Conservation (phyloP, 2,888 invertebrate genomes). For the Eulithis testata region DNA sequence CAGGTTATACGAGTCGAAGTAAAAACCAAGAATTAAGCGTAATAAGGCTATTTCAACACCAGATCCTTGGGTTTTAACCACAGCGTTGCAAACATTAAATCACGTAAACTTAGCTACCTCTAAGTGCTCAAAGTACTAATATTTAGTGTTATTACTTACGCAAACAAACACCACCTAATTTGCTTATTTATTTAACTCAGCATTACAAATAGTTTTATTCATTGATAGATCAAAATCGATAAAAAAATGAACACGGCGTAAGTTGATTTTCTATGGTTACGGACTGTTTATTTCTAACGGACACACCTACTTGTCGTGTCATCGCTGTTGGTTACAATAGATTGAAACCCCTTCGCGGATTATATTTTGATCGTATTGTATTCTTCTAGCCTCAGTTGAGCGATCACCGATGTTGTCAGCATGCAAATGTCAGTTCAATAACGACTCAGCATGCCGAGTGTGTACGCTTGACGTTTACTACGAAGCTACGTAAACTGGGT, state of each 20-base stretch:
- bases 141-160: constrained; percentile 21
- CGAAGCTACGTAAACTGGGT: too few species aligned
- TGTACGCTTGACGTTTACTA: too few species aligned
- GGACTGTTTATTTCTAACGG: constrained; percentile 9
- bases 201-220: too few species aligned
- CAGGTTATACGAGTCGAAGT: constrained; percentile 43
- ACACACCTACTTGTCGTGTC: neutral
- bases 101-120: constrained; percentile 40
- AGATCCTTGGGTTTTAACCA: constrained; percentile 44
- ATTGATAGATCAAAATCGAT: neutral
- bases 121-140: too few species aligned
- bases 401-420: too few species aligned
- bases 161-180: constrained; percentile 5
- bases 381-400: neutral
- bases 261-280: neutral
- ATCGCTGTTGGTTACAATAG: neutral
- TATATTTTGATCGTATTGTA: neutral
- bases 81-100: constrained; percentile 39
- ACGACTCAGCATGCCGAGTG: too few species aligned
- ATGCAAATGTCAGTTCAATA: too few species aligned
- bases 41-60: constrained; percentile 53
- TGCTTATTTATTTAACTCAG: neutral
- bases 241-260: neutral
- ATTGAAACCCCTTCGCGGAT: neutral
- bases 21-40: constrained; percentile 49